Conservation (phyloP, 2,888 invertebrate genomes). For the Oligia fasciuncula region DNA sequence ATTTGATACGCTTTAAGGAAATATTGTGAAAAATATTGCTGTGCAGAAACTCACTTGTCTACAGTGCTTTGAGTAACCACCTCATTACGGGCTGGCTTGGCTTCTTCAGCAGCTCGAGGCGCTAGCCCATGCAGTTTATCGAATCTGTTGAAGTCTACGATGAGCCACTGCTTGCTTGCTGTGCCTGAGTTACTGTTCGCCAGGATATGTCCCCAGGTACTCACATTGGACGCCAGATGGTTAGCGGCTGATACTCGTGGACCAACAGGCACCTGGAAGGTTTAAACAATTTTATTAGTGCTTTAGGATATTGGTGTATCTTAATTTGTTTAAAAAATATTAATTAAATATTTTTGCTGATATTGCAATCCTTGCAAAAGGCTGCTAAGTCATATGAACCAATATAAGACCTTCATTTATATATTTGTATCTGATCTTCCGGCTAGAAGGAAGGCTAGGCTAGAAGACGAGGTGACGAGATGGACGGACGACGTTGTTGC, state of each 20-base stretch:
- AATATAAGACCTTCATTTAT: neutral
- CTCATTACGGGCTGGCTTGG: slow-evolving; percentile 68
- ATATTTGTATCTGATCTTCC: neutral
- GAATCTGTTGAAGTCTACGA: slow-evolving; percentile 93
- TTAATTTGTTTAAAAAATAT: neutral
- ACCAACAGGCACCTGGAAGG: slow-evolving; percentile 91
- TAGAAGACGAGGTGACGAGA: neutral
- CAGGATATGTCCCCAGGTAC: slow-evolving; percentile 93
- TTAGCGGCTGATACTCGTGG: slow-evolving; percentile 95
- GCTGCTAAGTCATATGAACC: neutral
- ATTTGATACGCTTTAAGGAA: neutral
- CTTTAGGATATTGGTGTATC: neutral
- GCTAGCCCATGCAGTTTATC: slow-evolving; percentile 70
- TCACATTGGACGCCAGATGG: slow-evolving; percentile 93
- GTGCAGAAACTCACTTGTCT: slow-evolving; percentile 75
- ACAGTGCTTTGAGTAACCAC: slow-evolving; percentile 79
- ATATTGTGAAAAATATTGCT: neutral
- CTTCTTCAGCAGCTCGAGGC: slow-evolving; percentile 49
- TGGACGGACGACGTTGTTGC: neutral
- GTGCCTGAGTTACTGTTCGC: slow-evolving; percentile 93
- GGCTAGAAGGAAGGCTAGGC: neutral
- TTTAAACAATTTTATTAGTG: neutral
- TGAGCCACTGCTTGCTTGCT: slow-evolving; percentile 96
- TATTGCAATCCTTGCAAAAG: neutral
- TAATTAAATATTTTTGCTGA: neutral